phyloP scores from a whole-genome alignment of 2,113 vertebrate species.

The Pseudorectes ferrugineus region DNA sequence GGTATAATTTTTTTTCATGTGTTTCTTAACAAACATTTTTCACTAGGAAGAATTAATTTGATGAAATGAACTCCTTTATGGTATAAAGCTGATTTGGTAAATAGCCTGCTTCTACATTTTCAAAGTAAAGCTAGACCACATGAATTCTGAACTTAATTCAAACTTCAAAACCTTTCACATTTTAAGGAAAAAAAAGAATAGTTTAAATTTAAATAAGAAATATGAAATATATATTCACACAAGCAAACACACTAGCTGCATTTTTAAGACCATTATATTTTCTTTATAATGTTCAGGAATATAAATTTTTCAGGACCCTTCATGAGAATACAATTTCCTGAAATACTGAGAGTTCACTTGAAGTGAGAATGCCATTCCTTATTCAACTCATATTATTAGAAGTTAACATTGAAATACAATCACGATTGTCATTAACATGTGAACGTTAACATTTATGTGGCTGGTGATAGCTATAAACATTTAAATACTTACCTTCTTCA shows the following conservation, averaged over 20 bases:
- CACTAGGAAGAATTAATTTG: neutral
- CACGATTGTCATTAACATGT: neutral
- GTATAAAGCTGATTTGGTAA: neutral
- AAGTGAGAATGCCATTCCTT: neutral
- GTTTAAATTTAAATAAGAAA: neutral
- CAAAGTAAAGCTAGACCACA: neutral
- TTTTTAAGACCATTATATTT: neutral
- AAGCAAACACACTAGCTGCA: neutral
- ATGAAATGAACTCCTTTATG: neutral
- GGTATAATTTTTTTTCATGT: neutral
- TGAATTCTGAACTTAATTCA: neutral
- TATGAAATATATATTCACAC: neutral
- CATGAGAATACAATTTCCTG: neutral
- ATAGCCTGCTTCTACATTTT: neutral
- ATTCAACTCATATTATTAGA: neutral
- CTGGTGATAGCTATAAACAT: neutral
- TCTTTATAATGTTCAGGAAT: neutral
- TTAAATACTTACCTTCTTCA: neutral
- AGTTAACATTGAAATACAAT: neutral
- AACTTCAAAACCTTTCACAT: neutral
- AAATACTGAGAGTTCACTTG: neutral
- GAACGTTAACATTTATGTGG: neutral
- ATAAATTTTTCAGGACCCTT: neutral
- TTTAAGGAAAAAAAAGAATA: neutral
- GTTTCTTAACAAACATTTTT: neutral